Base-by-base conservation (phyloP, 2,888 invertebrate genomes). In the Drosophila robusta region DNA sequence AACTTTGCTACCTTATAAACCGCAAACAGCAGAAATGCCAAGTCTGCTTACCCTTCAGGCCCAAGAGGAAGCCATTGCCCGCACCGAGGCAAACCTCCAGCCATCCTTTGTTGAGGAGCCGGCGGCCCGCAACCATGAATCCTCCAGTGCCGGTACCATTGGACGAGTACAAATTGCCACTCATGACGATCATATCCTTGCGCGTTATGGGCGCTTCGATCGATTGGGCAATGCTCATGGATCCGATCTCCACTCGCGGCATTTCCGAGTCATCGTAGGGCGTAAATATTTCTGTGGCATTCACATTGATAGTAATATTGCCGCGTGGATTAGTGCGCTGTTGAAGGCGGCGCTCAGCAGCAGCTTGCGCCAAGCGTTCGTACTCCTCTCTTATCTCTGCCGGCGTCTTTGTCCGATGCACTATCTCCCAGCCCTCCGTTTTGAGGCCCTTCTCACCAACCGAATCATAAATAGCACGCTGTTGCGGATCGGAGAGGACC, bases 351-450 rank as follows among this genome's bases (percentile, higher is more conserved):
- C 97, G 94, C 89, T 98, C 98, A 79, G 98, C 98, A 68, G 96
- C 94, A 87, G 97, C 97, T 76, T 95, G 94, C 16, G 96, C 96
- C 57, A 96, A 91, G 71, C 97, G 95, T 92, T 99, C 98, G 93
- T 98, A 99, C 93, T 99, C 99, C 68, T 98, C 98, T 62, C 98
- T 93, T 64, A 99, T 99, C 94, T 99, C 99, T 79, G 97, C 95
- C 2, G 99, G 98, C 3, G 98, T 98, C 91, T 96, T 96, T 1
- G 97, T 97, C 38, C 98, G 94, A 87, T 97, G 96, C 32, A 99
- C 96, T 34, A 99, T 94, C 93, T 99, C 98, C 98, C 98, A 98
- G 57, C 98, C 98, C 88, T 98, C 97, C 0, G 98, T 97, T 92
- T 98, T 96, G 29, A 99, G 93, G 0, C 99, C 99, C 89, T 96